Evolutionary conservation across 2,113 vertebrate genomes (phyloP).

Genomic region (Polyodon spathula): DNA sequence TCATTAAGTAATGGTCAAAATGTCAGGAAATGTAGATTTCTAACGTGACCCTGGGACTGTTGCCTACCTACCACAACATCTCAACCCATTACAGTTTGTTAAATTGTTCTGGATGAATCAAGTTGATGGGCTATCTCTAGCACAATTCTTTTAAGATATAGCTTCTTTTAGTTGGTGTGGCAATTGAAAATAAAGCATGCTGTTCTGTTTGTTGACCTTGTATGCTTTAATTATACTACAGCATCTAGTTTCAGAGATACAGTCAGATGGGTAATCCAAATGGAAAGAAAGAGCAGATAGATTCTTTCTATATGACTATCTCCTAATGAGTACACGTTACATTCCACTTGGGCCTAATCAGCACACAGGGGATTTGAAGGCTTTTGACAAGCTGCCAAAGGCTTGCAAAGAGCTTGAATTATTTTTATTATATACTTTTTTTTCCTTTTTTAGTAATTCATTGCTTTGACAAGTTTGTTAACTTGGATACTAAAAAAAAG

Average conservation of each 20-base stretch:
- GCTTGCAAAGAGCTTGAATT: conserved; percentile 26
- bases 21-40: background rate
- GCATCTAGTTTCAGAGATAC: too few species aligned
- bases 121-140: background rate
- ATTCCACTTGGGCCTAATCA: conserved; percentile 27
- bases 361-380: conserved; percentile 17
- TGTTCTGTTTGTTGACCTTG: too few species aligned
- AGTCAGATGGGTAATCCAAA: too few species aligned
- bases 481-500: conserved; percentile 23
- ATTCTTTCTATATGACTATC: conserved; percentile 1
- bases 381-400: conserved; percentile 31
- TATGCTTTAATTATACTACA: too few species aligned
- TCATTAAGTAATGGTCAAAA: background rate
- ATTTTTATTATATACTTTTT: conserved; percentile 22
- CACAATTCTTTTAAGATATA: too few species aligned
- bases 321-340: conserved; percentile 13
- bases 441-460: conserved; percentile 32
- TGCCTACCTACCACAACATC: background rate
- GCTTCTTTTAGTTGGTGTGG: too few species aligned
- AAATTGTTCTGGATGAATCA: background rate
- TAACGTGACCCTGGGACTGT: background rate
- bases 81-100: background rate
- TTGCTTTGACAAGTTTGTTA: conserved; percentile 38
- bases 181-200: too few species aligned
- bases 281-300: too few species aligned